Percentiles rank a stretch among this genome's conserved stretches.
Evolutionary conservation across 2,888 invertebrate genomes (phyloP).

Genomic region (Anorthoa munda): DNA sequence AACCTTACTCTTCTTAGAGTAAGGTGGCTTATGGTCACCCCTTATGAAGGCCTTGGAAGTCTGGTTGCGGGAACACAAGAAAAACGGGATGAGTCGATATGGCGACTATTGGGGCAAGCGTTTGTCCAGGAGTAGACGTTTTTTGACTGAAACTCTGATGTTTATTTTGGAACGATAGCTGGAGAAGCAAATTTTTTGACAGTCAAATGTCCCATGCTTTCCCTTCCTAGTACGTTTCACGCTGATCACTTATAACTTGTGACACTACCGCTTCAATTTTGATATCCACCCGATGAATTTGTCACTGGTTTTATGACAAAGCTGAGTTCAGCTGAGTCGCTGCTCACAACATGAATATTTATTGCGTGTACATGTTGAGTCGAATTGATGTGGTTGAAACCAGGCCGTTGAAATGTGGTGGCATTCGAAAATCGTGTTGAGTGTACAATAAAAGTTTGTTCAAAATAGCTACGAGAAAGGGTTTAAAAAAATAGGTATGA

Average conservation of each 20-base stretch:
- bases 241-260: conserved; percentile 31
- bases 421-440: conserved; percentile 15
- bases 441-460: background rate
- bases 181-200: too few relatives aligned
- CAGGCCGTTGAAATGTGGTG: conserved; percentile 17
- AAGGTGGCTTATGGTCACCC: too few relatives aligned
- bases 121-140: too few relatives aligned
- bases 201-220: too few relatives aligned
- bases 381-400: conserved; percentile 33
- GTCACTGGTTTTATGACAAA: conserved; percentile 69
- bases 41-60: too few relatives aligned
- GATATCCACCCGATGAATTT: conserved; percentile 77
- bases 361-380: conserved; percentile 34
- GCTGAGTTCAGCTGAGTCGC: conserved; percentile 45
- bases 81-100: too few relatives aligned
- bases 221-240: too few relatives aligned
- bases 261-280: conserved; percentile 66
- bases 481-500: background rate
- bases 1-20: too few relatives aligned
- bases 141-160: too few relatives aligned
- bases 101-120: too few relatives aligned
- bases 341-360: conserved; percentile 64
- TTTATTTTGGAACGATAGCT: too few relatives aligned
- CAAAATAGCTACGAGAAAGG: conserved; percentile 15
- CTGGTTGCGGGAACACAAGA: too few relatives aligned